These are phyloP conservation scores for Caenorhabditis zanzibari DNA, from an alignment of 2,888 invertebrate species.

Conservation along the genomic window DNA sequence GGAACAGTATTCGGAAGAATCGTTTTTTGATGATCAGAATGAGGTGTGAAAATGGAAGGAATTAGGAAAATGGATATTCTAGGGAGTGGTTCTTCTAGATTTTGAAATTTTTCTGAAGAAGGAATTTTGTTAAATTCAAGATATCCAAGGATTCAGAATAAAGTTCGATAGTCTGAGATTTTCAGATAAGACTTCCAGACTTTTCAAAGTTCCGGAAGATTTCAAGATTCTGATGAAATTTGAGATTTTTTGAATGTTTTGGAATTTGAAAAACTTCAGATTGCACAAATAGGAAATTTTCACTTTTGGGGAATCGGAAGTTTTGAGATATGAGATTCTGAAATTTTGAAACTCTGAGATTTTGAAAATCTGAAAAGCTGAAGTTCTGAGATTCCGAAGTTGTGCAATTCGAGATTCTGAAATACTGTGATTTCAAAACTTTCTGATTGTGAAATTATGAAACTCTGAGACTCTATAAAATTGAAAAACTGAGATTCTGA, in stretches of 20 bases:
- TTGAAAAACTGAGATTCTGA: not conserved
- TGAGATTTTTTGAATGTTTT: no score
- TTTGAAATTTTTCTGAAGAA: not conserved
- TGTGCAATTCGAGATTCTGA: not conserved
- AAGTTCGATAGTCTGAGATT: no score
- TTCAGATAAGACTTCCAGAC: no score
- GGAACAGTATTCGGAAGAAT: constrained; percentile 27
- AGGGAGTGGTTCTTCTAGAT: constrained; percentile 1
- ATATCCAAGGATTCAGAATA: no score
- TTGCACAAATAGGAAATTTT: no score
- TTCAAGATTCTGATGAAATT: no score
- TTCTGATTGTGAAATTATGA: not conserved
- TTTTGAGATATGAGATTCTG: not conserved
- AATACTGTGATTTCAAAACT: not conserved
- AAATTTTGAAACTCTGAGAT: not conserved
- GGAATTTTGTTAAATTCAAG: no score
- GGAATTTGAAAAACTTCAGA: no score
- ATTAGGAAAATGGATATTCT: not conserved
- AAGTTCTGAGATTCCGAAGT: not conserved
- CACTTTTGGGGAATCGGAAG: not conserved
- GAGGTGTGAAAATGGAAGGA: constrained; percentile 3
- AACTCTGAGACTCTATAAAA: no score
- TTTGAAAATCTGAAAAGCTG: not conserved
- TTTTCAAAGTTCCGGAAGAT: no score
- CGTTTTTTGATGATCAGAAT: not conserved